A percentile compares a stretch with the other conserved stretches of the same genome.
Conservation (phyloP, 1,140 invertebrate genomes). For the Teleogryllus occipitalis region DNA sequence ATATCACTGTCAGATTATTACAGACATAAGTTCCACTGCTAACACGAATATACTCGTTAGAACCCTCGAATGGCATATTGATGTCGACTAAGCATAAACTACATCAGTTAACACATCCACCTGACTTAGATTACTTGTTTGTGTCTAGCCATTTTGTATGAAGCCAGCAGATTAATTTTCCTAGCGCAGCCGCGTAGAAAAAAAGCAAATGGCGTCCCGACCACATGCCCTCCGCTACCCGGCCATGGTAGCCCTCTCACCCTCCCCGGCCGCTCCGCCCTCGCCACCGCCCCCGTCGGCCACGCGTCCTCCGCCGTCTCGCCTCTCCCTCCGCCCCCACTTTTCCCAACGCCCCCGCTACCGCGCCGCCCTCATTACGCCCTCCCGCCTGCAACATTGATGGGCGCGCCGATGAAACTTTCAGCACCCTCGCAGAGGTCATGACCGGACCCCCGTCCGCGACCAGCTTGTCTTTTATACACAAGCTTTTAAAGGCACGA, state of each 20-base stretch:
- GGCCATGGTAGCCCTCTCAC: not conserved
- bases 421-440: not conserved
- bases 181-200: too few species aligned
- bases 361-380: not conserved
- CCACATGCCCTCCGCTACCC: not conserved
- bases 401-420: not conserved
- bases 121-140: too few species aligned
- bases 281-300: not conserved
- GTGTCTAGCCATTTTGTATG: too few species aligned
- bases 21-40: too few species aligned
- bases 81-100: too few species aligned
- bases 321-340: not conserved
- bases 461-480: constrained; percentile 4
- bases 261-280: too few species aligned
- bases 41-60: too few species aligned
- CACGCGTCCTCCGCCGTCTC: too few species aligned
- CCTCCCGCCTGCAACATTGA: not conserved
- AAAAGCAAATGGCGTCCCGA: not conserved
- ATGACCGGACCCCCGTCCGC: not conserved
- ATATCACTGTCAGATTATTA: too few species aligned
- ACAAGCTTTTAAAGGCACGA: not conserved
- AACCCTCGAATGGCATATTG: too few species aligned
- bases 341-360: not conserved
- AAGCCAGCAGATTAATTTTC: too few species aligned
- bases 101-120: too few species aligned